Evolutionary conservation across 1,140 invertebrate species (phyloP), one percentile per base, ranked within the genome.

Genomic region (Drosophila ananassae): DNA sequence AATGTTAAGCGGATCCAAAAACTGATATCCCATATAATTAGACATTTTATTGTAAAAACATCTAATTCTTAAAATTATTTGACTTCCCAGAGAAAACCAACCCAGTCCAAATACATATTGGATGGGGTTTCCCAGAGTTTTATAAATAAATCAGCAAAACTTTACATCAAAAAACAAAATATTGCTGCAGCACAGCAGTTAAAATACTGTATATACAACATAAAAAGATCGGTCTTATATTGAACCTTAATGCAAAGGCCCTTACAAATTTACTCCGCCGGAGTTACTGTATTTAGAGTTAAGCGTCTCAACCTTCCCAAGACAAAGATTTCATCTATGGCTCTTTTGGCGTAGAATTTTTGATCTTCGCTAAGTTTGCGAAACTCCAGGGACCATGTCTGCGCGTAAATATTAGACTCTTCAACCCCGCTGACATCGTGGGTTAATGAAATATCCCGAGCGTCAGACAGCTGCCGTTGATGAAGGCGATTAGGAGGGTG

Each of bases 241-340:
- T 37, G 12, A 37, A 10, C 12, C 21, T 54, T 52, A 34, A 25
- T 41, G 24, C 12, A 9, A 32, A 10, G 22, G 24, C 47, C 51
- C 41, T 17, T 60, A 53, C n/a, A 22, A 24, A 24, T 44, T 44
- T 62, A 67, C 9, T 50, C 53, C 12, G 76, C 60, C 7, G 77
- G 50, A 37, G 81, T 63, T 10, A 87, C 82, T 25, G 81, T 85
- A 9, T 78, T 85, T 6, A 85, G 34, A 9, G 73, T 85, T 22
- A 85, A 48, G 9, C 81, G 81, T 24, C 82, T 50, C n/a, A 85
- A 55, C 3, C 81, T 71, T 2, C 81, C 82, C 7, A 87, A 30
- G 4, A 87, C 81, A 52, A 85, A 77, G n/a, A 87, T 85, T 39
- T 85, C 81, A 69, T 85, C 74, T 48, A 87, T 87, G 5, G 82